These are phyloP conservation scores for Cerceris ruficornis DNA, from an alignment of 2,888 invertebrate species.

Conservation along the genomic window DNA sequence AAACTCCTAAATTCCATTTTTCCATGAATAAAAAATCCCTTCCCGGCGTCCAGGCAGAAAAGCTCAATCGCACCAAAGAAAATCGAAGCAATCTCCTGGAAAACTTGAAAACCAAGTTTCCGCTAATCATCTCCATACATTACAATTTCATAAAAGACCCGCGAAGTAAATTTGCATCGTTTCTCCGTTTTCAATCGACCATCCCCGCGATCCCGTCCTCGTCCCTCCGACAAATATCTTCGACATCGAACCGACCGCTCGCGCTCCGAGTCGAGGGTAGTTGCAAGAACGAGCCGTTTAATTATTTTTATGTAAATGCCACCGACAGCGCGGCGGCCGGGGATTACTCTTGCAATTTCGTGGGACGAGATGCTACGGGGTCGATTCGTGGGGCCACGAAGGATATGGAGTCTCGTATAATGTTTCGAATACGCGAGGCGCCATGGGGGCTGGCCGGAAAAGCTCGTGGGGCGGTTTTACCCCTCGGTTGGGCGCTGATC, in stretches of 20 bases:
- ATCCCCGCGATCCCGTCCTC: constrained; percentile 21
- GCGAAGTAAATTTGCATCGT: constrained; percentile 40
- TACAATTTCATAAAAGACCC: constrained; percentile 52
- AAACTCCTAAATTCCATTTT: too few relatives aligned
- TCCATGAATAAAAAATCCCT: too few relatives aligned
- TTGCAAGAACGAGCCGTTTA: constrained; percentile 63
- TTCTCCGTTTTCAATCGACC: constrained; percentile 26
- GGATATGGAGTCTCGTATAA: constrained; percentile 60
- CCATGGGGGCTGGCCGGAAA: constrained; percentile 49
- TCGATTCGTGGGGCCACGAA: constrained; percentile 60
- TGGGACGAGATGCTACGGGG: constrained; percentile 64
- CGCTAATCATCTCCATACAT: constrained; percentile 37
- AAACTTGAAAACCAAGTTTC: neutral
- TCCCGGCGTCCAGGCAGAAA: too few relatives aligned
- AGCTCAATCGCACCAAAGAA: too few relatives aligned
- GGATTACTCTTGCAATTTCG: constrained; percentile 71
- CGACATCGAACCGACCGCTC: constrained; percentile 3
- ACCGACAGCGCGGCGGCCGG: constrained; percentile 28
- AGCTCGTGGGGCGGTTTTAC: constrained; percentile 65
- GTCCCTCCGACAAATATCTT: constrained; percentile 23
- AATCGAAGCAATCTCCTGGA: too few relatives aligned
- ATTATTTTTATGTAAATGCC: constrained; percentile 77
- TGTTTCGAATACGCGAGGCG: constrained; percentile 66
- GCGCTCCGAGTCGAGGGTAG: constrained; percentile 8
- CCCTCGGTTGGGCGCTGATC: constrained; percentile 53